These are phyloP conservation scores for Pica pica DNA, from an alignment of 2,113 vertebrate species.

Conservation along the genomic window DNA sequence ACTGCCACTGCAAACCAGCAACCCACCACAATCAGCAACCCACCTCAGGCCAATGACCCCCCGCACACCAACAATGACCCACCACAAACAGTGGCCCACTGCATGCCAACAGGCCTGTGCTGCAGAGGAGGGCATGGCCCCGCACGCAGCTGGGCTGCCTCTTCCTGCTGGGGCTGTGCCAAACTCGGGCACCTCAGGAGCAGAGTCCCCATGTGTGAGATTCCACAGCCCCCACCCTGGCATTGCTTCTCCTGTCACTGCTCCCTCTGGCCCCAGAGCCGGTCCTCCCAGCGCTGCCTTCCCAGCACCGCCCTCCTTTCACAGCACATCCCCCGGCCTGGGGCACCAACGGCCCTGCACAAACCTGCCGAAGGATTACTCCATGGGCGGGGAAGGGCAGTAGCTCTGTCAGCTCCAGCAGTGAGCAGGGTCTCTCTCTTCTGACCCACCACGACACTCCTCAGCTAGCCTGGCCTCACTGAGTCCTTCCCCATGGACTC, in stretches of 20 bases:
- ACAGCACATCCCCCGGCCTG: neutral
- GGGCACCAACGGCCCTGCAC: neutral
- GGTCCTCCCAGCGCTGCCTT: fast-evolving
- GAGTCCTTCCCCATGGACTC: neutral
- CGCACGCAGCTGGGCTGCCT: neutral
- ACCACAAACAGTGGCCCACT: neutral
- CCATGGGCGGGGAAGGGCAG: neutral
- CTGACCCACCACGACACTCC: neutral
- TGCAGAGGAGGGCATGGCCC: neutral
- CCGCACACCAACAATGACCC: neutral
- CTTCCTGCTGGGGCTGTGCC: neutral
- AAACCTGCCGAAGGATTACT: neutral
- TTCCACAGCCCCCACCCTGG: neutral
- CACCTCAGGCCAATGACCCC: neutral
- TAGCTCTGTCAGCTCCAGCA: neutral
- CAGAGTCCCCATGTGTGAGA: fast-evolving
- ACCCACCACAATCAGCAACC: neutral
- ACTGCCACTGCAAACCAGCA: neutral
- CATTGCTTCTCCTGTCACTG: neutral
- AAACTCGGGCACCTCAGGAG: neutral
- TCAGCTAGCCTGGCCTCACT: neutral
- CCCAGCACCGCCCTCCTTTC: neutral
- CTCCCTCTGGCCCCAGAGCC: neutral
- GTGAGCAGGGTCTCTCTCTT: neutral
- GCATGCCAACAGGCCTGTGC: neutral